Conservation (phyloP, 1,140 invertebrate species). For the Pseudomyrmex sp. region DNA sequence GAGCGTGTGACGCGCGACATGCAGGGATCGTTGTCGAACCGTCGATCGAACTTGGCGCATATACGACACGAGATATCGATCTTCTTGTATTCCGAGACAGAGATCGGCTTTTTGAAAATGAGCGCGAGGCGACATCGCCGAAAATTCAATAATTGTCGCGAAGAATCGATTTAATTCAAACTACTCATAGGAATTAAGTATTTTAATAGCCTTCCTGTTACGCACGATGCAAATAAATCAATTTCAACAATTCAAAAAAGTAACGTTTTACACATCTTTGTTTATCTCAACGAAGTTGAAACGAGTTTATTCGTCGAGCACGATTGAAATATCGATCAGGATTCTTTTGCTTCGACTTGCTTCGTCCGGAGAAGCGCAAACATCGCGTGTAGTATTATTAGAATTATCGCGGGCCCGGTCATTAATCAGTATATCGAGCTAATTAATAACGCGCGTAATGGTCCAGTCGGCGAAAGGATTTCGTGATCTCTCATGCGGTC, state of each 20-base stretch:
- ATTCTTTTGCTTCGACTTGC: not conserved
- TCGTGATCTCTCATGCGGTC: slow-evolving; percentile 40
- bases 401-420: slow-evolving; percentile 29
- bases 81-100: not conserved
- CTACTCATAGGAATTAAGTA: not conserved
- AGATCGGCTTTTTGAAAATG: slow-evolving; percentile 37
- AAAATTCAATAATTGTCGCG: slow-evolving; percentile 23
- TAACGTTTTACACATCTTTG: not conserved
- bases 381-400: slow-evolving; percentile 41
- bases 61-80: slow-evolving; percentile 4
- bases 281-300: not conserved
- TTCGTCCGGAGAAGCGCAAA: slow-evolving; percentile 11
- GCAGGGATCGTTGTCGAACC: slow-evolving; percentile 36
- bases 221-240: not conserved
- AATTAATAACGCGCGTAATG: slow-evolving; percentile 52
- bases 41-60: not conserved
- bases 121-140: not conserved
- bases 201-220: not conserved
- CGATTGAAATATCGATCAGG: slow-evolving; percentile 41
- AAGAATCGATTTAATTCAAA: too few species aligned
- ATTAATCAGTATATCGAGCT: slow-evolving; percentile 52
- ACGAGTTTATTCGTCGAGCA: not conserved
- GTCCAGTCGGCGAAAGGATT: slow-evolving; percentile 1
- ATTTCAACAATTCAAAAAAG: not conserved
- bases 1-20: slow-evolving; percentile 60